Conservation (phyloP, 2,888 invertebrate genomes). For the Ophion ellenae region DNA sequence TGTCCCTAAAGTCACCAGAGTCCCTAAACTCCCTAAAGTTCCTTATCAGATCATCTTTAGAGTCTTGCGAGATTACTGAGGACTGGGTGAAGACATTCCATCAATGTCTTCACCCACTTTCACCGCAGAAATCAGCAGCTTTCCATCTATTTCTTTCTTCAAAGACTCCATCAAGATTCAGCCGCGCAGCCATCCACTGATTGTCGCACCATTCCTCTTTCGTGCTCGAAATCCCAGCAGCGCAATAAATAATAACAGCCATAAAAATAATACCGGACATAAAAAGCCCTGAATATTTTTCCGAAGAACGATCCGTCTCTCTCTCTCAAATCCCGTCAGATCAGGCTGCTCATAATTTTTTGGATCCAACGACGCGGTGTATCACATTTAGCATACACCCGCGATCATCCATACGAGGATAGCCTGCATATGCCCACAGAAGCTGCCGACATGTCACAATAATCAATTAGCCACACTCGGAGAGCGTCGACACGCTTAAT, state of each 20-base stretch:
- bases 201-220: neutral
- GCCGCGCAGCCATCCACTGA: constrained; percentile 2
- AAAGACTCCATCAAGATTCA: neutral
- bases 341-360: constrained; percentile 48
- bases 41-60: too few species aligned
- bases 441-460: constrained; percentile 75
- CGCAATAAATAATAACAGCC: constrained; percentile 47
- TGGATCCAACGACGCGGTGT: constrained; percentile 14
- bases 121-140: too few species aligned
- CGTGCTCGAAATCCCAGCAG: neutral
- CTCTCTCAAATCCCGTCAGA: neutral
- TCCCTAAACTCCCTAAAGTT: too few species aligned
- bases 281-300: constrained; percentile 29
- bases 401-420: neutral
- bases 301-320: constrained; percentile 6
- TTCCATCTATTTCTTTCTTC: too few species aligned
- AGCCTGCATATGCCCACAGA: constrained; percentile 22
- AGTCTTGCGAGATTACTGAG: too few species aligned
- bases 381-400: constrained; percentile 19
- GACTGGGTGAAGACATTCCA: too few species aligned
- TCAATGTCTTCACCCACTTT: too few species aligned
- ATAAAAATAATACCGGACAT: constrained; percentile 4
- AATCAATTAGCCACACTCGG: constrained; percentile 75
- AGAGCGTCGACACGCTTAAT: constrained; percentile 77
- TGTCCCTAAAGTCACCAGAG: too few species aligned